A percentile compares a stretch with the other conserved stretches of the same genome.
Conservation (phyloP, 1,140 invertebrate genomes). For the Lepeophtheirus salmonis region DNA sequence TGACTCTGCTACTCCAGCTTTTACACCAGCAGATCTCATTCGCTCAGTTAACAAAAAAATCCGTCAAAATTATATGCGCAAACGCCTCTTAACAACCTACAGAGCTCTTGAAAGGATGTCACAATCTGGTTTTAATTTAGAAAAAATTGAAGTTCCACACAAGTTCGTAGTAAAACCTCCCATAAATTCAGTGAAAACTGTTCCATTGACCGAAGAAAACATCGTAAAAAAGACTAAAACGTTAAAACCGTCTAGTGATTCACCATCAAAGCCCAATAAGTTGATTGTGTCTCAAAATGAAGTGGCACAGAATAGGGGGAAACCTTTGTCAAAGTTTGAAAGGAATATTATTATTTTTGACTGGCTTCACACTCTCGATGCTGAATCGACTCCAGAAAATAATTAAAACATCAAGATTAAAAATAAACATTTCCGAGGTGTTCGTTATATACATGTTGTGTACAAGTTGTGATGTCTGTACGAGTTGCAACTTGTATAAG, state of each 20-base stretch:
- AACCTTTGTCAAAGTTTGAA: conserved; percentile 64
- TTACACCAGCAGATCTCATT: conserved; percentile 50
- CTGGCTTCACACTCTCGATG: conserved; percentile 66
- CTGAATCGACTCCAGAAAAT: background rate
- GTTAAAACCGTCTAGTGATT: too few species aligned
- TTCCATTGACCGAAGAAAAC: conserved; percentile 23
- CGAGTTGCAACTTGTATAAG: too few species aligned
- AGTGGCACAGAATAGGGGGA: conserved; percentile 55
- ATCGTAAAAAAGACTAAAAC: background rate
- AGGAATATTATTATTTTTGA: conserved; percentile 82
- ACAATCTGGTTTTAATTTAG: conserved; percentile 58
- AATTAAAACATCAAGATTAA: background rate
- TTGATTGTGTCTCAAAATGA: conserved; percentile 42
- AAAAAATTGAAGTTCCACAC: conserved; percentile 24
- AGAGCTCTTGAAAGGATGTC: conserved; percentile 55
- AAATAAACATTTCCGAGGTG: background rate
- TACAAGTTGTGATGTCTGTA: too few species aligned
- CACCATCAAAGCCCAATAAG: conserved; percentile 9
- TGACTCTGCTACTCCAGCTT: conserved; percentile 26
- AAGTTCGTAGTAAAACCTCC: background rate
- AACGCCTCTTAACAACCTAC: conserved; percentile 54
- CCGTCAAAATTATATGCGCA: conserved; percentile 48
- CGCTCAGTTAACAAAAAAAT: conserved; percentile 63
- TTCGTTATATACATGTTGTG: too few species aligned
- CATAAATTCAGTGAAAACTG: background rate